Evolutionary conservation across 2,888 invertebrate species (phyloP).

Genomic region (Nomada fabriciana): DNA sequence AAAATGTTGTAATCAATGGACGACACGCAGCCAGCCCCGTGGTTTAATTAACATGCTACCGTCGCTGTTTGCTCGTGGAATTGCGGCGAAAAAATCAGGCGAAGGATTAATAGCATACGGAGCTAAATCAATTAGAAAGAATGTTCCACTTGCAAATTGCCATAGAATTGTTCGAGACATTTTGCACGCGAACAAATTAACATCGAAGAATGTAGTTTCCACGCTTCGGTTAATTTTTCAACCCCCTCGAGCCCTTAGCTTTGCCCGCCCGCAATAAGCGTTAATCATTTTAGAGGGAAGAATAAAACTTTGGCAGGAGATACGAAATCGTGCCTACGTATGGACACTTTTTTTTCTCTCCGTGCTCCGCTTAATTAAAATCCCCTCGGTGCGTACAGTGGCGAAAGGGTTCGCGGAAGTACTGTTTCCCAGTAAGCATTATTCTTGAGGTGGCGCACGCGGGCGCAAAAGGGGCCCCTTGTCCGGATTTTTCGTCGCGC

Average conservation of each 20-base stretch:
- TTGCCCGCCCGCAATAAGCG: no score
- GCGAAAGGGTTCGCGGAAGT: slow-evolving; percentile 66
- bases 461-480: slow-evolving; percentile 47
- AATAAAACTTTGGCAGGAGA: not conserved
- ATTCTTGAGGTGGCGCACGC: slow-evolving; percentile 68
- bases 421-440: slow-evolving; percentile 75
- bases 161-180: no score
- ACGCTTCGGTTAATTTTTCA: no score
- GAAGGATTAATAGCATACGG: not conserved
- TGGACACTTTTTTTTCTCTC: not conserved
- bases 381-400: not conserved
- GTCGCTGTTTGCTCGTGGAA: slow-evolving; percentile 15
- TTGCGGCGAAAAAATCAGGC: not conserved
- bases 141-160: not conserved
- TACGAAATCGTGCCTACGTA: not conserved
- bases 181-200: no score
- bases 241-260: no score
- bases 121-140: not conserved
- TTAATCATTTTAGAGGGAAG: no score
- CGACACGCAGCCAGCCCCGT: not conserved
- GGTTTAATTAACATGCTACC: slow-evolving; percentile 19
- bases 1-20: slow-evolving; percentile 36
- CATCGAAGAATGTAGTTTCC: no score
- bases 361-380: slow-evolving; percentile 1
- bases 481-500: slow-evolving; percentile 46